Evolutionary conservation across 2,888 invertebrate species (phyloP), one percentile per base, ranked within the genome.

Genomic region (Syrista parreyssii): DNA sequence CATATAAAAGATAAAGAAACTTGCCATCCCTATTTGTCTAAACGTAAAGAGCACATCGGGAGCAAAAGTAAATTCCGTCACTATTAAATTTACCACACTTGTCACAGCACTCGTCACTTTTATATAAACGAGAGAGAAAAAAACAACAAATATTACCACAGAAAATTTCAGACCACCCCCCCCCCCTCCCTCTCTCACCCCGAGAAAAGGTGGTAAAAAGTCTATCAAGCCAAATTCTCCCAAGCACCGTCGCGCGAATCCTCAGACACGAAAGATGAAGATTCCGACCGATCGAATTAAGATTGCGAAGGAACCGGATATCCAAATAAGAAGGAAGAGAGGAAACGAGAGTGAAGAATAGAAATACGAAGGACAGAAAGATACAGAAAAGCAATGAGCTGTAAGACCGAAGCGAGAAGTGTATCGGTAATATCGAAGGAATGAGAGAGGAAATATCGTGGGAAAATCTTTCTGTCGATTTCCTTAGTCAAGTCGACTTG

Each of bases 341-440:
- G 75, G 73, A n/a, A 68, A 72, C 30, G 69, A 33, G 32, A 35
- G 72, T 68, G 35, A 79, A 35, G 68, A 76, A 40, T 35, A 68
- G 74, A 69, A 34, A 55, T 12, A 31, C 33, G n/a, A 11, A 72
- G 15, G 68, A 77, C 23, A 23, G 33, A 11, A 75, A 4, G 32
- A 23, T 15, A 15, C 15, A 40, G 4, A 40, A 40, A 40, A 40
- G 0, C 4, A 40, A 55, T 23, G 23, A 55, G 2, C 15, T 23
- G 9, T 55, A 55, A 55, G 23, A 55, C 55, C 2, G 36, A 36
- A 73, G 32, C 9, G 36, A 74, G 68, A 76, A 31, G 75, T n/a
- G 11, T 23, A 68, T 68, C 15, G 35, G 75, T 72, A 77, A 69
- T 31, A 36, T 12, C 30, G 32, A 71, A 35, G 74, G 72, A 36